Base-by-base conservation (phyloP, 1,140 invertebrate species). In the Pectinophora gossypiella region DNA sequence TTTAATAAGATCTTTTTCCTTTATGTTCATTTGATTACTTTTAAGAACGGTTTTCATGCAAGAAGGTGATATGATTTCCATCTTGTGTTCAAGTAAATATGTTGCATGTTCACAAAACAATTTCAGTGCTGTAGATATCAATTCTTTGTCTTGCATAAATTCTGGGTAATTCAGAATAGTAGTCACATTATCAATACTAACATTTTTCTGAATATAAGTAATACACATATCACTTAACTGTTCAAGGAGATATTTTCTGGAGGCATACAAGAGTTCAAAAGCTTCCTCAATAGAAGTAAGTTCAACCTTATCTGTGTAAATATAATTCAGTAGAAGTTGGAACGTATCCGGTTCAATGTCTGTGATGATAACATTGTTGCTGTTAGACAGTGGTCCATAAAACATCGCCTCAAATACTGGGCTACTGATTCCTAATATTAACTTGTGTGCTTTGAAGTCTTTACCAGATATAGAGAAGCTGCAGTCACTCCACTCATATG, bases 321-420 rank as follows among this genome's bases (percentile, higher is more conserved):
- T 85, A 65, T 87, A 90, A 65, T 89, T 86, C 2, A 91, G 60
- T 48, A 90, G 68, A 35, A 89, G 71, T 68, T 88, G 88, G 68
- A 91, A 91, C 57, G 88, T 85, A 36, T 83, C 75, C 36, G 88
- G 76, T 65, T 87, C 79, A 40, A 90, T 89, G 57, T 91, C 90
- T 22, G 76, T 81, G 23, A 91, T 84, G 12, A 68, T 44, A 50
- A 91, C 86, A 59, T 84, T 80, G 38, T 80, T 67, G 55, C 72
- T 60, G 36, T 85, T 79, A 22, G 91, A 90, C 56, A 93, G 54
- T n/a, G 90, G 87, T 0, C 92, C 92, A 76, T 89, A 93, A 58
- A 93, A 90, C 91, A 94, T 92, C 9, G 92, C 92, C 73, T 94
- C 92, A 69, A 95, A 94, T n/a, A 94, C 92, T 3, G 93, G 92